A percentile compares a stretch with the other conserved stretches of the same genome.
Evolutionary conservation across 2,797 vertebrate species (phyloP).

Genomic region (Sebastes diaconus): DNA sequence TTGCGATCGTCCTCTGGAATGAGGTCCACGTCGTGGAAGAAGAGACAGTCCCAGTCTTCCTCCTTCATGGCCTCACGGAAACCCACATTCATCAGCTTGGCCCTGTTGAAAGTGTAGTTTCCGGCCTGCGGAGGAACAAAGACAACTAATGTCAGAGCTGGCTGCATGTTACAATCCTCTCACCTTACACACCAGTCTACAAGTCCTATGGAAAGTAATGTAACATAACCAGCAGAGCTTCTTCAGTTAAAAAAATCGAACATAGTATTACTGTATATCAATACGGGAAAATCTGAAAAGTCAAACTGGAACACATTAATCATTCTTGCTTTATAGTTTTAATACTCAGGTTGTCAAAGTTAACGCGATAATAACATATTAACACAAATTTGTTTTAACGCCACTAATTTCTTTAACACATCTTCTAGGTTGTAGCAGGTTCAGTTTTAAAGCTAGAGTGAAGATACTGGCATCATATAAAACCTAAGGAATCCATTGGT

Average conservation of each 20-base stretch:
- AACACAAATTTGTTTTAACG: too few relatives aligned
- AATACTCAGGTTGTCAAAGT: background rate
- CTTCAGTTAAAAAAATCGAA: background rate
- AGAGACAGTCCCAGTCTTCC: conserved; percentile 88
- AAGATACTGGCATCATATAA: too few relatives aligned
- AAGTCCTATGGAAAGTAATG: background rate
- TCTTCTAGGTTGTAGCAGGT: too few relatives aligned
- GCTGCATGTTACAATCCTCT: background rate
- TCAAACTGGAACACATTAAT: background rate
- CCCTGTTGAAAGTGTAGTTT: conserved; percentile 85
- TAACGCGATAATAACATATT: too few relatives aligned
- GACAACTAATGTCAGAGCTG: background rate
- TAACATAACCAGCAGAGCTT: background rate
- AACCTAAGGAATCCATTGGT: background rate
- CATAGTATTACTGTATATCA: background rate
- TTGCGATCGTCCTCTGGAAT: conserved; percentile 89
- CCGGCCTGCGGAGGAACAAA: conserved; percentile 72
- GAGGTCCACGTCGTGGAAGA: conserved; percentile 89
- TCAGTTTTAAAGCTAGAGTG: too few relatives aligned
- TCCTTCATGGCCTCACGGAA: conserved; percentile 89
- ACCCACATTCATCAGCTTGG: conserved; percentile 87
- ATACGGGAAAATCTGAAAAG: background rate
- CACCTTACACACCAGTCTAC: background rate
- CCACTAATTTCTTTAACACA: too few relatives aligned
- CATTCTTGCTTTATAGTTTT: background rate